Base-by-base conservation (phyloP, 1,140 invertebrate species). In the Diabrotica undecimpunctata region DNA sequence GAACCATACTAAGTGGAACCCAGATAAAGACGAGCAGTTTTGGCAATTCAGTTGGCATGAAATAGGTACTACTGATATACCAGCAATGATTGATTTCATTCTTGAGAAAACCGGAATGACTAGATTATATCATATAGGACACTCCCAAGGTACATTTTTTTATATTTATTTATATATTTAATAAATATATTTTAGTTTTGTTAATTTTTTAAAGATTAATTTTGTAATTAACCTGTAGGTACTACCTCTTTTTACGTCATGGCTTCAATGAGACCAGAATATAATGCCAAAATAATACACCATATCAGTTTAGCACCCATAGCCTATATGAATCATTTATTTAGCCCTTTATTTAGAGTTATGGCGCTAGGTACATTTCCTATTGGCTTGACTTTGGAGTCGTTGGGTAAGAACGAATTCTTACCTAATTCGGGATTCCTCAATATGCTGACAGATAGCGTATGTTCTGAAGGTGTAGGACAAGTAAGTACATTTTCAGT, bases 21-120 rank as follows among this genome's bases (percentile, higher is more conserved):
- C 81, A 11, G 63, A 75, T 37, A 79, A 73, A n/a, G 81, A 85
- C 60, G 75, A 80, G 10, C 76, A 84, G 52, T 93, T 87, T 72
- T 93, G 90, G 90, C 74, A 86, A 60, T 93, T 66, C 54, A 64
- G 54, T 36, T 70, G 66, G 66, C 68, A 70, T 53, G 66, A 90
- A 76, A 87, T 90, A 75, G 87, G 86, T 0, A 74, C 79, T 6
- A 86, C 83, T 66, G 88, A 90, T 75, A 64, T 90, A 13, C 86
- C 88, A n/a, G 82, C 87, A 0, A 84, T 85, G 75, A 79, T 92
- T 51, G 84, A 90, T 72, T 86, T 86, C 71, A 81, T 88, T 8
- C 66, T 89, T 6, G 75, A 77, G 0, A 70, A 66, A 41, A 90
- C 87, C 6, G 77, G 77, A 6, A 10, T n/a, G n/a, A 38, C 59